phyloP scores from a whole-genome alignment of 2,797 vertebrate species.

The Craterocephalus amniculus region DNA sequence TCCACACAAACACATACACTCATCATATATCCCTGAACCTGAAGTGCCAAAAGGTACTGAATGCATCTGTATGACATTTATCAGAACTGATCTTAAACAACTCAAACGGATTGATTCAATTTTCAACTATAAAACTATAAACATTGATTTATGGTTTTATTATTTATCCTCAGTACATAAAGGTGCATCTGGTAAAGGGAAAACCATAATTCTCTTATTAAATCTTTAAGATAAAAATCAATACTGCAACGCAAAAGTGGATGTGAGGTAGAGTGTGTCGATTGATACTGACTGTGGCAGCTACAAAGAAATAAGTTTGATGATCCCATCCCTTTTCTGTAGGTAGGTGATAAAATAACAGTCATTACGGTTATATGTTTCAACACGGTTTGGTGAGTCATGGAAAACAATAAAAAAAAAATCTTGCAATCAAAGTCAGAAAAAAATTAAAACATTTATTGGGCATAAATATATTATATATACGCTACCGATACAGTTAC shows the following conservation, averaged over 20 bases:
- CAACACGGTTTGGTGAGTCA: background rate
- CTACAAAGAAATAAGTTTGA: no score
- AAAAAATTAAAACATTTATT: conserved; percentile 99
- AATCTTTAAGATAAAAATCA: conserved; percentile 23
- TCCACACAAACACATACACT: conserved; percentile 1
- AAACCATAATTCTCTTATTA: conserved; percentile 9
- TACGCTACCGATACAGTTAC: conserved; percentile 99
- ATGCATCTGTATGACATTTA: conserved; percentile 4
- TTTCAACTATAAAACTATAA: background rate
- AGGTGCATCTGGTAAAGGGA: conserved; percentile 6
- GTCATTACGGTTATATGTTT: no score
- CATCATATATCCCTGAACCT: background rate
- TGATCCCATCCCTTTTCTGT: no score
- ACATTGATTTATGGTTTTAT: conserved; percentile 19
- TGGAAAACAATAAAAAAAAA: conserved; percentile 54
- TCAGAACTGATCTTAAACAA: background rate
- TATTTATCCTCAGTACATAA: background rate
- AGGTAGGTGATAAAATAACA: no score
- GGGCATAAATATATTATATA: conserved; percentile 99
- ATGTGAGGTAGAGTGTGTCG: background rate
- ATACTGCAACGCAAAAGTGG: conserved; percentile 3
- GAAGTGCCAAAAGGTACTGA: background rate
- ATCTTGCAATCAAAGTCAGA: conserved; percentile 77
- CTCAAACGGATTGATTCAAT: background rate
- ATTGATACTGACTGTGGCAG: background rate